Evolutionary conservation across 2,797 vertebrate species (phyloP).

Genomic region (Melanotaenia boesemani): DNA sequence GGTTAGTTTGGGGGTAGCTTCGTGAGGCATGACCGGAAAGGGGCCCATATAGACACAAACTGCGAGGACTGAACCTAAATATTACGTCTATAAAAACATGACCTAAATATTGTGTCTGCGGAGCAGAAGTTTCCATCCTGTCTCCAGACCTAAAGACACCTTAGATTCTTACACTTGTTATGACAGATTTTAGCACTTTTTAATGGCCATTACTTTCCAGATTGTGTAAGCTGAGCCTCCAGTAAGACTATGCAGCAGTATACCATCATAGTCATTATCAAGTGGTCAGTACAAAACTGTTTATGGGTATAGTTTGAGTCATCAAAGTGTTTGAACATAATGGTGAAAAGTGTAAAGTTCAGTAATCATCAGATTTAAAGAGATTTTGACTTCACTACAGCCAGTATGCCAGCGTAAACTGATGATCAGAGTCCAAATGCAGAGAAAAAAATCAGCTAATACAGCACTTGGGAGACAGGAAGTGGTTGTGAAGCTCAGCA

Average conservation of each 20-base stretch:
- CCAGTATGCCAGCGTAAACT: constrained; percentile 5
- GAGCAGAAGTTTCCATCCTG: constrained; percentile 65
- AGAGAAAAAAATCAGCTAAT: constrained; percentile 8
- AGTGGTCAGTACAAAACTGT: constrained; percentile 32
- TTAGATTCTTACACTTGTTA: constrained; percentile 50
- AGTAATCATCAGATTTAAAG: constrained; percentile 18
- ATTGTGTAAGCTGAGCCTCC: constrained; percentile 26
- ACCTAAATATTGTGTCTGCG: constrained; percentile 78
- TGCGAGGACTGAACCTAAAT: constrained; percentile 69
- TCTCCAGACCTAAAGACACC: constrained; percentile 54
- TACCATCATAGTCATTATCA: constrained; percentile 34
- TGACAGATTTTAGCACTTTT: constrained; percentile 55
- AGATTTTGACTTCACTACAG: not conserved
- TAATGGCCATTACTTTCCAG: constrained; percentile 62
- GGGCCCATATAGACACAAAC: constrained; percentile 60
- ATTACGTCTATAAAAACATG: constrained; percentile 77
- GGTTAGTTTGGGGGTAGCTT: constrained; percentile 50
- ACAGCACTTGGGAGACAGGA: constrained; percentile 9
- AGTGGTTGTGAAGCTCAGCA: constrained; percentile 14
- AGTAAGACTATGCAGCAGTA: constrained; percentile 32
- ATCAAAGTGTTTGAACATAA: constrained; percentile 16
- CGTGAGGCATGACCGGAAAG: constrained; percentile 68
- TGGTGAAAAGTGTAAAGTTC: constrained; percentile 3
- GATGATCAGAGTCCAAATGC: constrained; percentile 23
- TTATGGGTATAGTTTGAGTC: constrained; percentile 15